Conservation (phyloP, 1,140 invertebrate species). For the Tenebrio molitor region DNA sequence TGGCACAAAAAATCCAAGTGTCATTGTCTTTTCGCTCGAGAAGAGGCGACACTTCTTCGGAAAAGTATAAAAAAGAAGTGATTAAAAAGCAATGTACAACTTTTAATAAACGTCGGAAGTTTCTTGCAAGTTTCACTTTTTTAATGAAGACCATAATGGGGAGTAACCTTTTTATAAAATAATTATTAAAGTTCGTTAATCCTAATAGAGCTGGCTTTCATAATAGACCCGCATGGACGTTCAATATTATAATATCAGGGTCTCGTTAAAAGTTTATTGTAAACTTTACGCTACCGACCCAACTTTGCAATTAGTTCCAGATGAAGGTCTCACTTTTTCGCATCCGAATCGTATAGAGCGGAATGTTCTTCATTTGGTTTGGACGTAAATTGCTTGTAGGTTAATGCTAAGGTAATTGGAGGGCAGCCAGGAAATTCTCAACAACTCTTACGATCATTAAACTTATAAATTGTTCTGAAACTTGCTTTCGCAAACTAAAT, state of each 20-base stretch:
- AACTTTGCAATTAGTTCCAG: slow-evolving; percentile 16
- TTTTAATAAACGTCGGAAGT: slow-evolving; percentile 41
- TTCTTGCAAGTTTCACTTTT: slow-evolving; percentile 19
- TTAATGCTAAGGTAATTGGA: slow-evolving; percentile 33
- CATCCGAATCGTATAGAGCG: slow-evolving; percentile 17
- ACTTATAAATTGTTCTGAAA: slow-evolving; percentile 24
- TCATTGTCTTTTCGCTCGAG: too few species aligned
- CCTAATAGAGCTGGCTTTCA: slow-evolving; percentile 32
- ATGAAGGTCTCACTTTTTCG: slow-evolving; percentile 2
- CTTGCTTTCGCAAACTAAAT: not conserved
- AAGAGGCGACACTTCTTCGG: too few species aligned
- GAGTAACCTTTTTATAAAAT: slow-evolving; percentile 32
- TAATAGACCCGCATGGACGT: slow-evolving; percentile 27
- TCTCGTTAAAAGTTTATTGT: slow-evolving; percentile 33
- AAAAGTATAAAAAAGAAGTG: too few species aligned
- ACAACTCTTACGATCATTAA: slow-evolving; percentile 29
- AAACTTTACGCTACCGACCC: not conserved
- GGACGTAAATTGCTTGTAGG: slow-evolving; percentile 24
- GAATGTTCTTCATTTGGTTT: slow-evolving; percentile 5
- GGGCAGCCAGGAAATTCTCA: slow-evolving; percentile 30
- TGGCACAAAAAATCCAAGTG: too few species aligned
- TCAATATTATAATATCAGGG: slow-evolving; percentile 29
- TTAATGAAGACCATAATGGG: slow-evolving; percentile 18
- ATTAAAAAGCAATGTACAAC: slow-evolving; percentile 30
- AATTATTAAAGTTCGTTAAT: slow-evolving; percentile 42